A percentile compares a stretch with the other conserved stretches of the same genome.
Conservation (phyloP, 1,140 invertebrate species). For the Lordiphosa mommai region DNA sequence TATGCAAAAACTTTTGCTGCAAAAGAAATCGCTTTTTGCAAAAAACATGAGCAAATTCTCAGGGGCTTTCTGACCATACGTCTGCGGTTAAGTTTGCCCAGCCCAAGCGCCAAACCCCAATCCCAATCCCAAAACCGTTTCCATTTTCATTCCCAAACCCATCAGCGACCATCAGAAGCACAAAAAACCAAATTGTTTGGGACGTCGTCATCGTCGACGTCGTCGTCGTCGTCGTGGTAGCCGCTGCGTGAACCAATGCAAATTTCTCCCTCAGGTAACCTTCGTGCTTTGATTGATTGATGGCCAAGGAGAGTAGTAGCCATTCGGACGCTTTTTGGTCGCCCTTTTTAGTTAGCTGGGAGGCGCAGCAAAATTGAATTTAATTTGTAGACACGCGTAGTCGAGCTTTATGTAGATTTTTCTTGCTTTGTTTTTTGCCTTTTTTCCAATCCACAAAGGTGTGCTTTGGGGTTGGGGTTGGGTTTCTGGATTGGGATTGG, state of each 20-base stretch:
- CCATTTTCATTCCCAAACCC: background rate
- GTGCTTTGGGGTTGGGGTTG: slow-evolving; percentile 27
- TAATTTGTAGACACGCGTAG: slow-evolving; percentile 67
- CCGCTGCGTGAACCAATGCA: slow-evolving; percentile 68
- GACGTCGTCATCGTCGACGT: slow-evolving; percentile 23
- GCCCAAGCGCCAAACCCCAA: slow-evolving; percentile 13
- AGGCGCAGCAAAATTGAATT: slow-evolving; percentile 61
- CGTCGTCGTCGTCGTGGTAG: slow-evolving; percentile 5
- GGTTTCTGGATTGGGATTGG: too few relatives aligned
- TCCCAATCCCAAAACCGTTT: background rate
- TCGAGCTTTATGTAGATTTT: slow-evolving; percentile 53
- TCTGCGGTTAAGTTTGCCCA: slow-evolving; percentile 66
- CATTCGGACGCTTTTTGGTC: slow-evolving; percentile 15
- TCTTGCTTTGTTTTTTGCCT: background rate
- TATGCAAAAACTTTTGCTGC: slow-evolving; percentile 33
- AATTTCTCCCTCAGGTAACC: slow-evolving; percentile 73
- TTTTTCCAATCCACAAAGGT: slow-evolving; percentile 26
- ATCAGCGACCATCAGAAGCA: background rate
- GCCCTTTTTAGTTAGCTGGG: slow-evolving; percentile 21
- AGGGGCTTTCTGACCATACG: slow-evolving; percentile 68
- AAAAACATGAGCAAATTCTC: slow-evolving; percentile 72
- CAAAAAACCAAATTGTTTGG: slow-evolving; percentile 60
- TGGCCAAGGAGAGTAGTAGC: slow-evolving; percentile 18
- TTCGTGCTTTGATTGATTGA: slow-evolving; percentile 76
- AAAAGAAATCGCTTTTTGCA: slow-evolving; percentile 40